Evolutionary conservation across 2,113 vertebrate genomes (phyloP).

Genomic region (Stigmatopora nigra): DNA sequence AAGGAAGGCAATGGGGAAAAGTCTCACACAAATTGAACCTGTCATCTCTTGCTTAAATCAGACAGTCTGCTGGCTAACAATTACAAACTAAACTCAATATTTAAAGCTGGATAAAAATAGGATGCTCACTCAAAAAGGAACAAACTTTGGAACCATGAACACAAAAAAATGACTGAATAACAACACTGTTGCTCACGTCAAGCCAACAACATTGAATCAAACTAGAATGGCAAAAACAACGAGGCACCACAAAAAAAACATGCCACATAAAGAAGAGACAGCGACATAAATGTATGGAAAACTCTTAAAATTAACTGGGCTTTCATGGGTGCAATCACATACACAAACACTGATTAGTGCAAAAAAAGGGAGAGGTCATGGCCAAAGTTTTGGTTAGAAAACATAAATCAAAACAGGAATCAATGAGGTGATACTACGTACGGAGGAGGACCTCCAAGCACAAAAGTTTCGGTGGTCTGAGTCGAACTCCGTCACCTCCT

Average conservation of each 20-base stretch:
- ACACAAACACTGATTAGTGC: conserved; percentile 31
- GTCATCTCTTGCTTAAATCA: conserved; percentile 4
- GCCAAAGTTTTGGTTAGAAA: conserved; percentile 25
- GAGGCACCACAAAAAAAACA: conserved; percentile 22
- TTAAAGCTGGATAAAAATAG: not conserved
- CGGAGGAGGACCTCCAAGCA: conserved; percentile 63
- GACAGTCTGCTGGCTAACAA: not conserved
- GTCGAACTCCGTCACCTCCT: conserved; percentile 59
- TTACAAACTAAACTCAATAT: not conserved
- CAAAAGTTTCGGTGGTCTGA: conserved; percentile 62
- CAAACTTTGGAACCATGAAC: not conserved
- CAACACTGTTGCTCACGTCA: conserved; percentile 5
- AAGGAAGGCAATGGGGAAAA: conserved; percentile 18
- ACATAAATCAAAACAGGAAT: conserved; percentile 39
- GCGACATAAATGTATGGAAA: conserved; percentile 21
- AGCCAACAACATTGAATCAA: conserved; percentile 17
- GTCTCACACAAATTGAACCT: conserved; percentile 8
- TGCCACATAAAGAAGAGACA: conserved; percentile 26
- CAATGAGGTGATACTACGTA: conserved; percentile 56
- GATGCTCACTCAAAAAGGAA: not conserved
- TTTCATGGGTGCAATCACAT: conserved; percentile 18
- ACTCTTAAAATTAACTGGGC: conserved; percentile 17
- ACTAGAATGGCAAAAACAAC: conserved; percentile 5
- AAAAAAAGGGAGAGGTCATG: conserved; percentile 10
- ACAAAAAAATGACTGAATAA: not conserved